These are phyloP conservation scores for Pocillopora damicornis DNA, from an alignment of 64 coral and sea anemone species.

Conservation along the genomic window DNA sequence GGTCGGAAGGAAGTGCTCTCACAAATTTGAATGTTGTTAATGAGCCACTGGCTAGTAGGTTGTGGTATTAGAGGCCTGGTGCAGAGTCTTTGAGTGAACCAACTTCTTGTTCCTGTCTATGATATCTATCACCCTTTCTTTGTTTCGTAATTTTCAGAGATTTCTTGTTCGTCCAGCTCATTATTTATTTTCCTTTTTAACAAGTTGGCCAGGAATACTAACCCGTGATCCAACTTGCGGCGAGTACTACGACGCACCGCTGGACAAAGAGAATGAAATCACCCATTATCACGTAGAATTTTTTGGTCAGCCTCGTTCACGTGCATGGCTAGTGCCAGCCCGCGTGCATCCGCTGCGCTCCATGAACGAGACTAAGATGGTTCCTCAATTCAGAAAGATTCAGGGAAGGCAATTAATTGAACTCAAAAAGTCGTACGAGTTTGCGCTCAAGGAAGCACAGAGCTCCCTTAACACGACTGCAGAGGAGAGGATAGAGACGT, in stretches of 20 bases:
- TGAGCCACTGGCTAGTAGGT: too few relatives aligned
- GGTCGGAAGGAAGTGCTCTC: too few relatives aligned
- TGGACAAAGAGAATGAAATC: conserved; percentile 76
- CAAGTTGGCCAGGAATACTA: conserved; percentile 77
- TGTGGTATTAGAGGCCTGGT: too few relatives aligned
- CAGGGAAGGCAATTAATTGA: conserved; percentile 53
- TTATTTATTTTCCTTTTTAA: not conserved
- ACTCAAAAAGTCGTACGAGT: conserved; percentile 59
- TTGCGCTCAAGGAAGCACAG: conserved; percentile 70
- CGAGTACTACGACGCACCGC: conserved; percentile 80
- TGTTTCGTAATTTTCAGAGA: too few relatives aligned
- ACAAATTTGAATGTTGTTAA: too few relatives aligned
- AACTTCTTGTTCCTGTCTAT: too few relatives aligned
- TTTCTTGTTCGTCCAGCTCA: not conserved
- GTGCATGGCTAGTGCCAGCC: conserved; percentile 71
- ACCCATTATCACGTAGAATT: conserved; percentile 91
- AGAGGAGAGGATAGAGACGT: conserved; percentile 6
- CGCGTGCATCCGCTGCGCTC: conserved; percentile 68
- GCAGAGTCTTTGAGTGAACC: too few relatives aligned
- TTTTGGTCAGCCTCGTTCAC: conserved; percentile 69
- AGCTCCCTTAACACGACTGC: conserved; percentile 25
- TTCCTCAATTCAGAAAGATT: conserved; percentile 55
- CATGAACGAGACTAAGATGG: conserved; percentile 64
- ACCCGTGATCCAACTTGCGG: conserved; percentile 87
- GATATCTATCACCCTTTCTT: too few relatives aligned